Evolutionary conservation across 2,113 vertebrate genomes (phyloP), one percentile per base, ranked within the genome.

Genomic region (Egretta garzetta): DNA sequence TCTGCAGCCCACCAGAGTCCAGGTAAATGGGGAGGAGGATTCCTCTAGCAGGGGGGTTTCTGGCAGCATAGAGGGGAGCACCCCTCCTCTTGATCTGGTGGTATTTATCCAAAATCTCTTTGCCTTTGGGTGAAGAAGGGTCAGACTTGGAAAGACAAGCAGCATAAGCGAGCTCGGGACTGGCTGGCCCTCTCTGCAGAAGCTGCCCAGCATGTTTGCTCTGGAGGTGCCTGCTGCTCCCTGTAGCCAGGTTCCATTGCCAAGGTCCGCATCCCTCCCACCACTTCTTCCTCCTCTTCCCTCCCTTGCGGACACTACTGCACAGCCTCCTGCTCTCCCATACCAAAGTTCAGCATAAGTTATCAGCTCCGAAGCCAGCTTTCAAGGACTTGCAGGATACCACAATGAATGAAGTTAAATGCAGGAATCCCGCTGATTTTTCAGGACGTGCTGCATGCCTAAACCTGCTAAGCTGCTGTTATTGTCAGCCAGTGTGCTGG

Each of bases 1-100:
- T 98, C 98, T 99, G 98, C 97, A 99, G 49, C 99, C 99, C 62
- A 97, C 97, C 82, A 98, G 96, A 94, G 98, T 99, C 81, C 97
- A 99, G 99, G 99, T 99, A 94, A 98, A 96, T 4, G 43, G 49
- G 35, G 13, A 75, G 22, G 10, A 27, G 37, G 24, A 5, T 47
- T 45, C 9, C 10, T 86, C 37, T 37, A 32, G 52, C 19, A 33
- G 39, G 24, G 12, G 6, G 0, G 4, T 73, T 3, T 3, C 30
- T 75, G 43, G 49, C 26, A 77, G 35, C 15, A 3, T 5, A 15
- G 47, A 47, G 26, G 9, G 16, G 28, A 55, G 4, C 5, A 53
- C 13, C 26, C 7, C 26, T 62, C 24, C n/a, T 70, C 20, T 70
- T 18, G n/a, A 3, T 39, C 24, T 45, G 9, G 6, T 73, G 8